Base-by-base conservation (phyloP, 2,113 vertebrate genomes). In the Sander vitreus region DNA sequence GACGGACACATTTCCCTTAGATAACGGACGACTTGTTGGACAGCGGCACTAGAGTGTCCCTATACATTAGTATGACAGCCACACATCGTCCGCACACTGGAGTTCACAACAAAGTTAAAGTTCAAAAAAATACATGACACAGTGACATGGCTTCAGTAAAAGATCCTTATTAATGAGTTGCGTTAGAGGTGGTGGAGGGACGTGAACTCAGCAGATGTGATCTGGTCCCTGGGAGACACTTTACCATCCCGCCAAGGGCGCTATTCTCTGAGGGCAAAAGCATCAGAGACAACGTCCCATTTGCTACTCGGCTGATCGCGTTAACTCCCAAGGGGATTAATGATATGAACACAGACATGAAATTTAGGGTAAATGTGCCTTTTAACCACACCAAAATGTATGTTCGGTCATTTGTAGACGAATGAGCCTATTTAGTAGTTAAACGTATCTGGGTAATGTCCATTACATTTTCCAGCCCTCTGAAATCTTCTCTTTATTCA, bases 1-100 rank as follows among this genome's bases (percentile, higher is more conserved):
- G 96, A 96, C 97, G 92, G 96, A 97, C 94, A 95, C 94, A 75
- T 97, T 98, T 97, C 95, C 93, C 94, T 94, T 96, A 94, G 97
- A 97, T 97, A 98, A 96, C 96, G 94, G 94, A 93, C 86, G 93
- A 93, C 95, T 96, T 96, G 94, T 92, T 95, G 95, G 96, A 94
- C 96, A 94, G 94, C 91, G 72, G 33, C 91, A 76, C 86, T 92
- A 86, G 83, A 89, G 91, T 88, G 76, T 81, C 95, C 95, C 96
- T 91, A 77, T 93, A 81, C 82, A 85, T 92, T 69, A 64, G 75
- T 79, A 72, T 76, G 75, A 74, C 65, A 64, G 85, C 62, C 84
- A 65, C 84, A 67, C 73, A 78, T 71, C 62, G 68, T 68, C 43
- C 1, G 18, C 74, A 80, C 81, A 55, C 51, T 50, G 81, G 79